phyloP scores from a whole-genome alignment of 2,797 vertebrate species.

The Aselliscus stoliczkanus region DNA sequence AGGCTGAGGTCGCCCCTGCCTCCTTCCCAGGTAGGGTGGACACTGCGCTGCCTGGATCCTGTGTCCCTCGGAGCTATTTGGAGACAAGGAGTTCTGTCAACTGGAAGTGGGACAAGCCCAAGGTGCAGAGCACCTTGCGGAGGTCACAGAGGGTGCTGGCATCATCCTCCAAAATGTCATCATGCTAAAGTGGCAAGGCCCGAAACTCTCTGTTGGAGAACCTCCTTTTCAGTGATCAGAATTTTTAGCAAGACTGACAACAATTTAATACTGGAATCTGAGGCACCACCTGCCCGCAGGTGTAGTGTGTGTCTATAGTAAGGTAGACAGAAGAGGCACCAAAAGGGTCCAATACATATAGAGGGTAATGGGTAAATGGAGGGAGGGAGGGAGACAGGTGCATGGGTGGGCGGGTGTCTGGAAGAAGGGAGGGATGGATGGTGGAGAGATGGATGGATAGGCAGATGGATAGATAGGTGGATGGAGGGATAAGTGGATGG shows the following conservation, averaged over 20 bases:
- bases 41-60: fast-evolving
- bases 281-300: background rate
- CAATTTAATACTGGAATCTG: background rate
- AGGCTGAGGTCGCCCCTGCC: fast-evolving
- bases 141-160: fast-evolving
- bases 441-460: too few relatives aligned
- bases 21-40: fast-evolving
- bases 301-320: fast-evolving
- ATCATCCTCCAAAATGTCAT: fast-evolving
- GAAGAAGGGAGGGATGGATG: background rate
- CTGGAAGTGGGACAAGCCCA: fast-evolving
- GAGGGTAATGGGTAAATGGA: background rate
- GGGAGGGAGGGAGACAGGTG: too few relatives aligned
- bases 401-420: fast-evolving
- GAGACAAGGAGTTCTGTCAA: too few relatives aligned
- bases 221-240: background rate
- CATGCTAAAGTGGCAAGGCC: background rate
- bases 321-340: too few relatives aligned
- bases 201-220: background rate
- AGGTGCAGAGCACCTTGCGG: fast-evolving
- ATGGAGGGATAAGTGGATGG: fast-evolving
- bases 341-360: background rate
- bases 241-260: too few relatives aligned
- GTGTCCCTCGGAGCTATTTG: fast-evolving
- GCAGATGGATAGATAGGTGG: fast-evolving